Conservation (phyloP, 1,140 invertebrate species). For the Bombus turneri region DNA sequence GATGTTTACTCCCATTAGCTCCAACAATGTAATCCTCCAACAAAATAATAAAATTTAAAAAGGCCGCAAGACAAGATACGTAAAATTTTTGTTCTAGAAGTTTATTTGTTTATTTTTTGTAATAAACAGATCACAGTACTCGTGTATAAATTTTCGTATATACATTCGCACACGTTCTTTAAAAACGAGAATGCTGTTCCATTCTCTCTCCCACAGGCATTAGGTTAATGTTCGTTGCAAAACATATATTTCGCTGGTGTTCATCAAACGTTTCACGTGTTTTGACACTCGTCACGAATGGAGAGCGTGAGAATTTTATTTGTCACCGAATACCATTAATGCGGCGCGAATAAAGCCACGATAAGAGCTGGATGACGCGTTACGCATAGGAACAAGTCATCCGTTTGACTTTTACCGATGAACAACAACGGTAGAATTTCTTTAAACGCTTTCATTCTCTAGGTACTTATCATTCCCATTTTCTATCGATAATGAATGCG, state of each 20-base stretch:
- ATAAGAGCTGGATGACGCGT: slow-evolving; percentile 10
- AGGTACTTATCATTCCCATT: neutral
- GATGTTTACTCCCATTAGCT: too few relatives aligned
- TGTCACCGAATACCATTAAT: slow-evolving; percentile 43
- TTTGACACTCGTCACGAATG: slow-evolving; percentile 13
- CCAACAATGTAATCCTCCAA: too few relatives aligned
- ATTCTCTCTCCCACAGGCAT: neutral
- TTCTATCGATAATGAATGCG: slow-evolving; percentile 16
- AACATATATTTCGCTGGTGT: neutral
- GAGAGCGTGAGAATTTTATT: slow-evolving; percentile 30
- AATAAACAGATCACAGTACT: too few relatives aligned
- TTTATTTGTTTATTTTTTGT: too few relatives aligned
- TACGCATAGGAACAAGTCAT: neutral
- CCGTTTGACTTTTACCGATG: slow-evolving; percentile 36
- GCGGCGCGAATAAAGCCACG: slow-evolving; percentile 20
- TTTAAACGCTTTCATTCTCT: neutral
- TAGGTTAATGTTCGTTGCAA: neutral
- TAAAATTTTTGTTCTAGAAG: too few relatives aligned
- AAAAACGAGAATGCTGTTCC: neutral
- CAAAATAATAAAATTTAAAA: too few relatives aligned
- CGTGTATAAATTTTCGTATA: too few relatives aligned
- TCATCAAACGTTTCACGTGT: neutral
- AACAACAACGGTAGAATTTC: slow-evolving; percentile 4
- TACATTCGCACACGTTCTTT: too few relatives aligned
- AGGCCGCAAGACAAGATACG: too few relatives aligned